These are phyloP conservation scores for Ptilorrhoa leucosticta DNA, from an alignment of 2,113 vertebrate species.

Conservation along the genomic window DNA sequence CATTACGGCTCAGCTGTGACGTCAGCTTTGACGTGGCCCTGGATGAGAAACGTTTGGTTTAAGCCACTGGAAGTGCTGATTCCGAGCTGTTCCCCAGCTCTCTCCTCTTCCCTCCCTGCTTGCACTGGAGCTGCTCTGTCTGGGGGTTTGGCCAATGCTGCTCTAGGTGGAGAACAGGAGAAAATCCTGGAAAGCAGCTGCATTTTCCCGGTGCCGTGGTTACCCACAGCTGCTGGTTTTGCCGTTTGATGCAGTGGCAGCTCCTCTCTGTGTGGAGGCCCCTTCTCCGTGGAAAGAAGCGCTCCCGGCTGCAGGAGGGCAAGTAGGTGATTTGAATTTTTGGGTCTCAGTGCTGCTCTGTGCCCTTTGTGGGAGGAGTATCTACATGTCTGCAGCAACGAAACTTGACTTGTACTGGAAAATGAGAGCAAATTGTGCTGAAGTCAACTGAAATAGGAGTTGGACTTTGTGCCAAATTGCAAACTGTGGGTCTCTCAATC, in stretches of 20 bases:
- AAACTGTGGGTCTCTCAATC: background rate
- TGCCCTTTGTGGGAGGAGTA: background rate
- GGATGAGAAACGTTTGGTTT: accelerated
- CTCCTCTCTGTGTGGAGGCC: background rate
- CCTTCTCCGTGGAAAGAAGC: background rate
- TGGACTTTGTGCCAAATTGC: background rate
- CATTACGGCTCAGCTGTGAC: background rate
- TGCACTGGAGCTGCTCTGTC: background rate
- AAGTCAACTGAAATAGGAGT: background rate
- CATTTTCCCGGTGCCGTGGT: accelerated
- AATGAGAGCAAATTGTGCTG: background rate
- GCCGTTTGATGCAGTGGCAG: background rate
- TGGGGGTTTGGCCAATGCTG: background rate
- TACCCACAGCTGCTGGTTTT: background rate
- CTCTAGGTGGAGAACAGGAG: background rate
- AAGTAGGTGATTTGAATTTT: background rate
- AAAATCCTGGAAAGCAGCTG: background rate
- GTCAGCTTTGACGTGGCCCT: background rate
- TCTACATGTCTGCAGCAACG: background rate
- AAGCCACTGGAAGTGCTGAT: background rate
- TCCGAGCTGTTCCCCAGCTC: background rate
- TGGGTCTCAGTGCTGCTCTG: background rate
- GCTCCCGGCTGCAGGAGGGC: background rate
- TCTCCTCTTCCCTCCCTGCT: background rate
- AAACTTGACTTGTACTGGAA: background rate